Conservation (phyloP, 2,888 invertebrate species). For the Macrophya annulata region DNA sequence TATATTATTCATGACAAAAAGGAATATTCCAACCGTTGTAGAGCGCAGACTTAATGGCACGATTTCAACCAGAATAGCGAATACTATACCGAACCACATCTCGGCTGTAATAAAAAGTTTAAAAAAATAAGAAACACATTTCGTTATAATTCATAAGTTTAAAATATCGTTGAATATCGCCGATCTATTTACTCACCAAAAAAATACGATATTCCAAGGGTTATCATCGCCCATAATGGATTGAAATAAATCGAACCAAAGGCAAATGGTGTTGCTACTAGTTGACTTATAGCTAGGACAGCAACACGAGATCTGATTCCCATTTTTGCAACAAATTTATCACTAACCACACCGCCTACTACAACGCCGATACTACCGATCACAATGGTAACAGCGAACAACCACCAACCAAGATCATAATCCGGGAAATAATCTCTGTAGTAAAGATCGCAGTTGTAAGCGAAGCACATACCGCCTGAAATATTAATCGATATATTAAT, state of each 20-base stretch:
- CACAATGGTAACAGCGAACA: slow-evolving; percentile 93
- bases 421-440: slow-evolving; percentile 94
- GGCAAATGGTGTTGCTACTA: slow-evolving; percentile 91
- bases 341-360: slow-evolving; percentile 89
- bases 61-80: slow-evolving; percentile 94
- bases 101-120: slow-evolving; percentile 84
- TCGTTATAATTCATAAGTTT: background rate
- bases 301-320: slow-evolving; percentile 91
- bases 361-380: slow-evolving; percentile 91
- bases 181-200: slow-evolving; percentile 84
- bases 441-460: slow-evolving; percentile 94
- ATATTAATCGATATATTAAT: slow-evolving; percentile 42
- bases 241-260: slow-evolving; percentile 92
- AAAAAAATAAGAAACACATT: too few relatives aligned
- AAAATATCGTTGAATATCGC: background rate
- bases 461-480: slow-evolving; percentile 93
- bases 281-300: slow-evolving; percentile 90
- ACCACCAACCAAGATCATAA: slow-evolving; percentile 94
- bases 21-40: slow-evolving; percentile 92
- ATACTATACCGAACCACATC: slow-evolving; percentile 97
- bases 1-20: slow-evolving; percentile 96
- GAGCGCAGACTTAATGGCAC: slow-evolving; percentile 91
- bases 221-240: slow-evolving; percentile 93
- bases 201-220: slow-evolving; percentile 93
- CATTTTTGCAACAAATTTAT: slow-evolving; percentile 93